Evolutionary conservation across 2,888 invertebrate genomes (phyloP).

Genomic region (Chorisops tibialis): DNA sequence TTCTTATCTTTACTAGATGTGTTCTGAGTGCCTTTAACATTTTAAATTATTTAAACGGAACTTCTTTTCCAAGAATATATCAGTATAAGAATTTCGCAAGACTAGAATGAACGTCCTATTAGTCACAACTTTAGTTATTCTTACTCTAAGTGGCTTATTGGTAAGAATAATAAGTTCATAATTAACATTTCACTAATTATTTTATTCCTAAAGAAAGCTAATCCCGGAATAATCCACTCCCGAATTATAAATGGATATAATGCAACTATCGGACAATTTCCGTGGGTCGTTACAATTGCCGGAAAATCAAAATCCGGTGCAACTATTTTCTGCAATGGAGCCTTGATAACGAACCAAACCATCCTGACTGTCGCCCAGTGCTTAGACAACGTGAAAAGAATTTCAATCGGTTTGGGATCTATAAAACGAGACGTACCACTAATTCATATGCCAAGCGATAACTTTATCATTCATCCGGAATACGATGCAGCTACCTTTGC

Average conservation of each 20-base stretch:
- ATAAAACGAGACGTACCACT: conserved; percentile 7
- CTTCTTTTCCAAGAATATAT: too few species aligned
- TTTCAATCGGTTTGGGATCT: conserved; percentile 9
- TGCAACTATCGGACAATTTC: conserved; percentile 18
- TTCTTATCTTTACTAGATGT: too few species aligned
- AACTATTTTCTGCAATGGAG: conserved; percentile 13
- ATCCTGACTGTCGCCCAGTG: conserved; percentile 24
- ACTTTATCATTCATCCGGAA: conserved; percentile 4
- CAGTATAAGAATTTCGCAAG: too few species aligned
- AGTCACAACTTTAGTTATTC: too few species aligned
- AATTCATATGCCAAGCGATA: background rate
- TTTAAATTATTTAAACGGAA: too few species aligned
- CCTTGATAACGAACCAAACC: conserved; percentile 1
- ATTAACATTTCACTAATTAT: too few species aligned
- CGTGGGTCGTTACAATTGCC: conserved; percentile 7
- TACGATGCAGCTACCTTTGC: conserved; percentile 8
- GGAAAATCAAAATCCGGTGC: background rate
- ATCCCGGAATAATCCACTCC: conserved; percentile 1
- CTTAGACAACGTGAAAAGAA: conserved; percentile 4
- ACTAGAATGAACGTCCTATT: too few species aligned
- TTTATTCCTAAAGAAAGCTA: background rate
- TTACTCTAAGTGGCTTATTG: too few species aligned
- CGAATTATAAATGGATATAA: conserved; percentile 23
- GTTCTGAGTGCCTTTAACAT: too few species aligned
- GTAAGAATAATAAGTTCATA: too few species aligned